Base-by-base conservation (phyloP, 23 tunicate species). In the Trididemnum nubilum region DNA sequence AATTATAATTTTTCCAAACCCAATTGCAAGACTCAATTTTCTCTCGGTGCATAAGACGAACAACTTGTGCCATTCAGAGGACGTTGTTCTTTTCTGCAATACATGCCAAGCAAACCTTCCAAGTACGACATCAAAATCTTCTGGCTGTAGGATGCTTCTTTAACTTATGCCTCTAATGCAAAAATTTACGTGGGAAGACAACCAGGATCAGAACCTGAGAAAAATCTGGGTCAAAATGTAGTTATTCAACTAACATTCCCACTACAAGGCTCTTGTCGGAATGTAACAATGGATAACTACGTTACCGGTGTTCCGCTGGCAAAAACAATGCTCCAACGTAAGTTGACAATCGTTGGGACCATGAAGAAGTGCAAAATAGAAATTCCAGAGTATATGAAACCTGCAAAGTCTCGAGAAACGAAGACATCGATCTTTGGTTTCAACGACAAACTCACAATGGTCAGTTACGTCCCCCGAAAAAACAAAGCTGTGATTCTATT, bases 71-170 rank as follows among this genome's bases (percentile, higher is more conserved):
- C 54, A 12, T 61, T 12, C 29, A 61, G 67, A 61, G 67, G 67
- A 22, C 26, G 67, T 12, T 61, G 67, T 61, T 12, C 22, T 12
- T 61, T 21, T 26, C 18, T 61, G 18, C 67, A n/a, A 24, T 61
- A 61, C 67, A 61, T 61, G 67, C 67, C 67, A 3, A 61, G 67
- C 29, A 61, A 61, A n/a, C 67, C 67, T 12, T 15, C 25, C 3
- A 61, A 61, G 26, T 61, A 61, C 29, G 67, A 26, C n/a, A 24
- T 24, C 18, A 61, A 61, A 24, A 44, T 44, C 15, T 61, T 61
- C 26, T 61, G 67, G 67, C 26, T 61, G 26, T 61, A 4, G 3
- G 67, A 22, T n/a, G n/a, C n/a, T 61, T 22, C 26, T 61, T 3
- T 26, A 4, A 61, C 26, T 12, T 61, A 61, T 61, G 67, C 5